Evolutionary conservation across 2,113 vertebrate genomes (phyloP).

Genomic region (Recurvirostra avosetta): DNA sequence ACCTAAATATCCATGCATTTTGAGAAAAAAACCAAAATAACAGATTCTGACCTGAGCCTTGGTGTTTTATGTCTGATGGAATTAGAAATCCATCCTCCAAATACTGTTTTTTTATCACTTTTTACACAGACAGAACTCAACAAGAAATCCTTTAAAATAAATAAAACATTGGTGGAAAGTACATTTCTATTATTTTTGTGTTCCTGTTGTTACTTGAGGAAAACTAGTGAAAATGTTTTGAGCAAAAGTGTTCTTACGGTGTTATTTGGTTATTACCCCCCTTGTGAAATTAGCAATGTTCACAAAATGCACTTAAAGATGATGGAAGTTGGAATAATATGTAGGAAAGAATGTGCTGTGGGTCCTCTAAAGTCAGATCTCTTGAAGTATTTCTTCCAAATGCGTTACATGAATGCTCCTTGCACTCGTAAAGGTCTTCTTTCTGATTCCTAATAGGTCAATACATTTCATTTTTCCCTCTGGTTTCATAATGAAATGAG

Average conservation of each 20-base stretch:
- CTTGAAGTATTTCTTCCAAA: background rate
- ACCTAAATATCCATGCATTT: background rate
- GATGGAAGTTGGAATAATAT: background rate
- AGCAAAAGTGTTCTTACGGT: background rate
- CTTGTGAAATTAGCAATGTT: background rate
- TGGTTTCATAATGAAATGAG: background rate
- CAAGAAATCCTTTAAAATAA: background rate
- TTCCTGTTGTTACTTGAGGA: background rate
- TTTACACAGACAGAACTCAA: background rate
- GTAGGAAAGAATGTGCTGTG: background rate
- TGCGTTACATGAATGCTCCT: background rate
- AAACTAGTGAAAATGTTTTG: background rate
- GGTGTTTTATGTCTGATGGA: background rate
- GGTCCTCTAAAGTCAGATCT: background rate
- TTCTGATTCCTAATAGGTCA: background rate
- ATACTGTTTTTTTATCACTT: background rate
- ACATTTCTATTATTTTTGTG: background rate
- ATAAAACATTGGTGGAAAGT: background rate
- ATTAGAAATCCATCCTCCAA: background rate
- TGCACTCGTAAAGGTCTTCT: background rate
- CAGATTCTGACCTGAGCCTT: background rate
- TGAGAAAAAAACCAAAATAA: background rate
- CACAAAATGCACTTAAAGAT: background rate
- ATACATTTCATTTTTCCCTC: background rate
- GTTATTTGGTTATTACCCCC: background rate